phyloP scores from a whole-genome alignment of 2,888 invertebrate genomes.

The Lithodes maja region DNA sequence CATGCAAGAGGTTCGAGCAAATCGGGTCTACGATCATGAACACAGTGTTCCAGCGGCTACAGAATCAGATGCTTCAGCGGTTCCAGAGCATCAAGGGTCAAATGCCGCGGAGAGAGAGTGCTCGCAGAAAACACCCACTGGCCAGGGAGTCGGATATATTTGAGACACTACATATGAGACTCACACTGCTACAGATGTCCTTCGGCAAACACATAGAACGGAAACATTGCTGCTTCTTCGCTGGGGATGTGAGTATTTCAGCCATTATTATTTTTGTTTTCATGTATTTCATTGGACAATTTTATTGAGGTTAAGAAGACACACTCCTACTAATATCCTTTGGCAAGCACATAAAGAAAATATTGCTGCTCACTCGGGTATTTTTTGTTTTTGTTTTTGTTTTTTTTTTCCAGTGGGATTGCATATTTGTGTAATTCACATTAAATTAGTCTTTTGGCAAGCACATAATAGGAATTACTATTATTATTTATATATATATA shows the following conservation, averaged over 20 bases:
- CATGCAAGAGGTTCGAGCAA: slow-evolving; percentile 86
- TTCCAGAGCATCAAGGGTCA: slow-evolving; percentile 90
- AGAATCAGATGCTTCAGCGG: slow-evolving; percentile 87
- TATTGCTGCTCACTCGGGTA: too few relatives aligned
- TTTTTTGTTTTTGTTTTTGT: too few relatives aligned
- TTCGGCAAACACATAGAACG: slow-evolving; percentile 96
- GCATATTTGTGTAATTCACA: too few relatives aligned
- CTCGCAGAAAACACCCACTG: slow-evolving; percentile 90
- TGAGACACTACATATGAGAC: slow-evolving; percentile 93
- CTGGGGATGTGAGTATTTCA: slow-evolving; percentile 85
- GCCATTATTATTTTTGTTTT: too few relatives aligned
- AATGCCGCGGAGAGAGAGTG: slow-evolving; percentile 94
- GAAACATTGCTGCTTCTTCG: slow-evolving; percentile 95
- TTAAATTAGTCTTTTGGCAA: too few relatives aligned
- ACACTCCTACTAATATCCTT: too few relatives aligned
- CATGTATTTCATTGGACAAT: too few relatives aligned
- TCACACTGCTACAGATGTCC: slow-evolving; percentile 93
- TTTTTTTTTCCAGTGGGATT: too few relatives aligned
- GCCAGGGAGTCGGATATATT: slow-evolving; percentile 95
- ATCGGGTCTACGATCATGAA: slow-evolving; percentile 87
- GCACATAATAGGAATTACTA: too few relatives aligned
- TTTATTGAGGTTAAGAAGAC: too few relatives aligned
- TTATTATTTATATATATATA: too few relatives aligned
- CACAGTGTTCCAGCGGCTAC: slow-evolving; percentile 88
- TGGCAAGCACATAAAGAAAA: too few relatives aligned